These are phyloP conservation scores for Tokudaia muenninki DNA, from an alignment of 2,797 vertebrate genomes.

Conservation along the genomic window DNA sequence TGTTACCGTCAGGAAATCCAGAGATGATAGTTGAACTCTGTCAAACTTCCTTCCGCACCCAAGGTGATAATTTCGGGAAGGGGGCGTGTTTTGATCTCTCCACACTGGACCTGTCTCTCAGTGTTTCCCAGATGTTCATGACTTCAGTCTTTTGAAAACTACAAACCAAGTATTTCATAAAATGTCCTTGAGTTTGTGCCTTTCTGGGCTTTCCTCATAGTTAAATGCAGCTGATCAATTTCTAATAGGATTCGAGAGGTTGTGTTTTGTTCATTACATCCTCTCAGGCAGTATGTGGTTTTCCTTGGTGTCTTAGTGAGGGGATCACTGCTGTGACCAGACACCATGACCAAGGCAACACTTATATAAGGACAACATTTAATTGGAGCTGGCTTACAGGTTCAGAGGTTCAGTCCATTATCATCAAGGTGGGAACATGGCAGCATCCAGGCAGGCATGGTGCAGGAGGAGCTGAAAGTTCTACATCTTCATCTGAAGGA, in stretches of 20 bases:
- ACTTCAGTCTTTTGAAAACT: constrained; percentile 49
- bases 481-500: no score
- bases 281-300: not conserved
- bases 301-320: not conserved
- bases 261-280: not conserved
- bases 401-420: no score
- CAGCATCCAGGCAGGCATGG: no score
- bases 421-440: no score
- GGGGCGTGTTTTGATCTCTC: not conserved
- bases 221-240: not conserved
- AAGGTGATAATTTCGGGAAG: not conserved
- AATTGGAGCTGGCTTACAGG: no score
- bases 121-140: not conserved
- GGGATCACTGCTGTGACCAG: no score
- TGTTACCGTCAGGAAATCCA: not conserved
- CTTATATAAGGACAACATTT: no score
- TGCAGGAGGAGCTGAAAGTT: no score
- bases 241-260: not conserved
- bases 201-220: not conserved
- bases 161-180: constrained; percentile 1
- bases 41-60: not conserved
- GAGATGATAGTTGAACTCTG: not conserved
- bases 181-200: not conserved
- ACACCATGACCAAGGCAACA: no score
- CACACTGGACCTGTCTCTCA: not conserved